Percentiles rank a stretch among this genome's conserved stretches.
phyloP scores from a whole-genome alignment of 2,113 vertebrate genomes.

The Eurystomus gularis region DNA sequence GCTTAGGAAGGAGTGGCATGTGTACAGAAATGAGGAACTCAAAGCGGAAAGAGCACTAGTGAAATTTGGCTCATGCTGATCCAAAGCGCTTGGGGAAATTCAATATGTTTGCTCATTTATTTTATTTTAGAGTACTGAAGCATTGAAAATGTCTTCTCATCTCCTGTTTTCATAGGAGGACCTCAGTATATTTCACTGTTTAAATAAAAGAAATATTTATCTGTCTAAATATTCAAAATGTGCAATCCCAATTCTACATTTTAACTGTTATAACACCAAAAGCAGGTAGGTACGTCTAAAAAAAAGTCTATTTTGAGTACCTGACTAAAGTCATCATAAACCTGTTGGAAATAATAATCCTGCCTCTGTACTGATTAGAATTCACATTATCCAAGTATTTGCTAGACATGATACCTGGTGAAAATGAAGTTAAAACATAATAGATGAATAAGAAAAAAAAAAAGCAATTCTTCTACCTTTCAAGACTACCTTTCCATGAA shows the following conservation, averaged over 20 bases:
- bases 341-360: background rate
- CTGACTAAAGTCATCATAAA: background rate
- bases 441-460: background rate
- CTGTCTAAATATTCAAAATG: background rate
- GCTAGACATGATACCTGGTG: background rate
- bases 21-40: background rate
- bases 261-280: accelerated
- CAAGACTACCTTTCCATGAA: background rate
- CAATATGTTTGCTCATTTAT: background rate
- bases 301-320: background rate
- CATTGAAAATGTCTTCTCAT: background rate
- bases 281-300: background rate
- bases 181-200: accelerated
- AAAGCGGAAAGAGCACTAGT: background rate
- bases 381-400: background rate
- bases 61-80: background rate
- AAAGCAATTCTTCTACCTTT: background rate
- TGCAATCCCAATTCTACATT: background rate
- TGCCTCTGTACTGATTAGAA: background rate
- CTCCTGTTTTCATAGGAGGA: background rate
- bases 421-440: background rate
- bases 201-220: background rate
- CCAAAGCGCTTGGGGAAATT: background rate
- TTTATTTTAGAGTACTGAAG: background rate
- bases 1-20: background rate